A percentile compares a stretch with the other conserved stretches of the same genome.
Conservation (phyloP, 2,113 vertebrate species). For the Psittacara wagleri region DNA sequence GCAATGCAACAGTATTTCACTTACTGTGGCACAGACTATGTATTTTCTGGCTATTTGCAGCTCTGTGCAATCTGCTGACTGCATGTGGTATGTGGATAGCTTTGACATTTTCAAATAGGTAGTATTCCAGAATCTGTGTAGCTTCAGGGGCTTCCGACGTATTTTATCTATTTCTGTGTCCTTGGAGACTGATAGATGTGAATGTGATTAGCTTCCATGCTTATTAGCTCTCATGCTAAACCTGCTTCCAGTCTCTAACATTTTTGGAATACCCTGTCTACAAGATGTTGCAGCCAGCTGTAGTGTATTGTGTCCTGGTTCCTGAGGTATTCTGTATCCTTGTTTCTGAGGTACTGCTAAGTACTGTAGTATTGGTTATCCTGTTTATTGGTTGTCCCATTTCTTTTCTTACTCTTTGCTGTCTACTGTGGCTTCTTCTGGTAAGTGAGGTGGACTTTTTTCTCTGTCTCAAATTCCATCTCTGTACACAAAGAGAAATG, state of each 20-base stretch:
- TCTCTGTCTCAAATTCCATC: fast-evolving
- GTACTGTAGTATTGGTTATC: neutral
- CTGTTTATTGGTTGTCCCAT: neutral
- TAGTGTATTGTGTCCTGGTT: neutral
- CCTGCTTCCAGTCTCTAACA: neutral
- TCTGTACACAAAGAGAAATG: neutral
- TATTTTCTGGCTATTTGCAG: conserved; percentile 3
- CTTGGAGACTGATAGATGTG: neutral
- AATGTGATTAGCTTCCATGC: neutral
- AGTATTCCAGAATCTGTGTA: neutral
- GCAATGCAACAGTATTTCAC: neutral
- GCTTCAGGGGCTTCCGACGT: neutral
- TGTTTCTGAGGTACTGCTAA: neutral
- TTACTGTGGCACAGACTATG: neutral
- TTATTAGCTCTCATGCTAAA: neutral
- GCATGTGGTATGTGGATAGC: neutral
- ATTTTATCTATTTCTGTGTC: conserved; percentile 18
- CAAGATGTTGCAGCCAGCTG: neutral
- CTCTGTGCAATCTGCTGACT: neutral
- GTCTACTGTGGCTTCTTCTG: neutral
- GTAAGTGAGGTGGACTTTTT: neutral
- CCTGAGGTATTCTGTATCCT: neutral
- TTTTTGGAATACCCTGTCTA: neutral
- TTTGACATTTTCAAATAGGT: conserved; percentile 6
- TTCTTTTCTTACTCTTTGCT: neutral